Evolutionary conservation across 2,888 invertebrate genomes (phyloP).

Genomic region (Smittia sp.): DNA sequence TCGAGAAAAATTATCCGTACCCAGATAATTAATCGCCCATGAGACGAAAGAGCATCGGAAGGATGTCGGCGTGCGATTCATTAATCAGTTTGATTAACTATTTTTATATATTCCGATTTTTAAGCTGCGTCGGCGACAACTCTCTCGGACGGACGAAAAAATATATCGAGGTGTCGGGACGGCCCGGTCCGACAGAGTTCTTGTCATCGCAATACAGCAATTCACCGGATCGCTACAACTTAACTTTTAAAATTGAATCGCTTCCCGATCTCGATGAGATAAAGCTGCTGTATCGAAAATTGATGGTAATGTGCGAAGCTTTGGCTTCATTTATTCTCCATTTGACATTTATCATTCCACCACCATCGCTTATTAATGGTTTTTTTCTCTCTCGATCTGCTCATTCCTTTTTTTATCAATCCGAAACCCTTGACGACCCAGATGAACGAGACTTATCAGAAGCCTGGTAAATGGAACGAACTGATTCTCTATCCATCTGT

Average conservation of each 20-base stretch:
- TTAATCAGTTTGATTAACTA: conserved; percentile 41
- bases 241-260: conserved; percentile 66
- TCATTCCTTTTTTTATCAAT: neutral
- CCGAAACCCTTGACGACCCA: conserved; percentile 47
- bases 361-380: conserved; percentile 21
- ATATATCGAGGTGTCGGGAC: conserved; percentile 64
- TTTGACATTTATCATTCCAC: conserved; percentile 26
- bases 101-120: conserved; percentile 42
- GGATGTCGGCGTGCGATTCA: conserved; percentile 26
- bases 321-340: neutral
- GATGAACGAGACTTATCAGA: conserved; percentile 71
- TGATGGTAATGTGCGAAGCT: conserved; percentile 55
- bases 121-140: conserved; percentile 58
- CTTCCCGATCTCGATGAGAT: conserved; percentile 65
- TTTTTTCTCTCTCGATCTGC: neutral
- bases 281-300: conserved; percentile 61
- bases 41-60: neutral
- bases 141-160: conserved; percentile 57
- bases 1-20: conserved; percentile 38
- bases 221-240: conserved; percentile 61
- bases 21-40: conserved; percentile 38
- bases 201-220: conserved; percentile 61
- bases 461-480: conserved; percentile 70
- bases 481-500: conserved; percentile 52
- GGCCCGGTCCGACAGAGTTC: conserved; percentile 63